phyloP scores from a whole-genome alignment of 2,797 vertebrate genomes.

The Centroberyx gerrardi region DNA sequence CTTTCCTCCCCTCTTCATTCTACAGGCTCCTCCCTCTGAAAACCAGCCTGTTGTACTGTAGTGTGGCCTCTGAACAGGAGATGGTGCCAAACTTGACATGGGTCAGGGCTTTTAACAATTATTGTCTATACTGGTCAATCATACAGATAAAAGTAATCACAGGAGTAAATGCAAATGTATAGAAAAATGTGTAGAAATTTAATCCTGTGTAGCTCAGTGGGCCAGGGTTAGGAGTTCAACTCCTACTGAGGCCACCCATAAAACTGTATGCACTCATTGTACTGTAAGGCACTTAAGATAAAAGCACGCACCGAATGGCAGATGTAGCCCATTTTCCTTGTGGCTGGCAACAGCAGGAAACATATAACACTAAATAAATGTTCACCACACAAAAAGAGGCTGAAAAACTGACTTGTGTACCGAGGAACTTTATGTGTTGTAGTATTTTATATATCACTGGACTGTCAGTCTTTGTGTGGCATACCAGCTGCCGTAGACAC shows the following conservation, averaged over 20 bases:
- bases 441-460: no score
- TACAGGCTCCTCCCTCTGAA: constrained; percentile 14
- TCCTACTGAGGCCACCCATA: neutral
- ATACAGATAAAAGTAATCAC: neutral
- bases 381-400: neutral
- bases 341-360: constrained; percentile 22
- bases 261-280: neutral
- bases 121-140: neutral
- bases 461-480: neutral
- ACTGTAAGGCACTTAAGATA: neutral
- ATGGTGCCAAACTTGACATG: constrained; percentile 79
- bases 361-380: neutral
- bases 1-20: neutral
- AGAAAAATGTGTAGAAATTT: neutral
- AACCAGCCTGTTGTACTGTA: constrained; percentile 39
- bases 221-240: neutral
- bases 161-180: neutral
- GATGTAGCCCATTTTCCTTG: constrained; percentile 4
- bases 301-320: constrained; percentile 2
- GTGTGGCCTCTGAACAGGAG: constrained; percentile 74
- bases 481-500: neutral
- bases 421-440: neutral
- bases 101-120: constrained; percentile 7
- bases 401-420: neutral
- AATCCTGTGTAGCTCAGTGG: neutral